phyloP scores from a whole-genome alignment of 2,113 vertebrate genomes.

The Carassius auratus region DNA sequence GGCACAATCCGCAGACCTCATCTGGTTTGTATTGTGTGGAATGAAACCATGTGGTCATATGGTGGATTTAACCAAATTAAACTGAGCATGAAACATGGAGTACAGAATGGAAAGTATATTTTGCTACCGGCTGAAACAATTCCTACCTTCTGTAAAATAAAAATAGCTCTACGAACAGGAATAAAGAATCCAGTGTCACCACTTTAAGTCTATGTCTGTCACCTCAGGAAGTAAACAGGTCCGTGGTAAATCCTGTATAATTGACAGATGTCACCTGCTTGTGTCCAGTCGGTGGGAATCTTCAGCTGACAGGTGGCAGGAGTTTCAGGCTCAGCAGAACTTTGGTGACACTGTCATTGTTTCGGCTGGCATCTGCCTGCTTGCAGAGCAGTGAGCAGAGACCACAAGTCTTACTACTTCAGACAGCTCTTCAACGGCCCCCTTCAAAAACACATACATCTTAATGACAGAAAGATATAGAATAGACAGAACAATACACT shows the following conservation, averaged over 20 bases:
- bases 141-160: neutral
- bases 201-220: constrained; percentile 16
- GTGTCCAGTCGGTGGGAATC: constrained; percentile 89
- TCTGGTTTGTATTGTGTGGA: neutral
- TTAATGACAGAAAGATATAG: neutral
- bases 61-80: neutral
- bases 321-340: constrained; percentile 87
- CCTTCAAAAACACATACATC: neutral
- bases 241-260: constrained; percentile 21
- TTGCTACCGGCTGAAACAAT: constrained; percentile 17
- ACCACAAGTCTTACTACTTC: constrained; percentile 92
- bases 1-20: neutral
- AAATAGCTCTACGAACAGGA: neutral
- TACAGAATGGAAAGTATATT: neutral
- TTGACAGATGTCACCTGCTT: constrained; percentile 75
- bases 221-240: constrained; percentile 7
- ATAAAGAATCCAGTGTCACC: constrained; percentile 24
- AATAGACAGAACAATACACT: neutral
- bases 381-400: constrained; percentile 87
- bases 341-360: constrained; percentile 86
- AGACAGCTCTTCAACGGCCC: constrained; percentile 78
- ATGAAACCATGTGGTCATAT: neutral
- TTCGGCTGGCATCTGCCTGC: constrained; percentile 86
- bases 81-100: neutral
- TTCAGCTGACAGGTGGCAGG: constrained; percentile 92